These are phyloP conservation scores for Dasypolia templi DNA, from an alignment of 2,888 invertebrate genomes.

Conservation along the genomic window DNA sequence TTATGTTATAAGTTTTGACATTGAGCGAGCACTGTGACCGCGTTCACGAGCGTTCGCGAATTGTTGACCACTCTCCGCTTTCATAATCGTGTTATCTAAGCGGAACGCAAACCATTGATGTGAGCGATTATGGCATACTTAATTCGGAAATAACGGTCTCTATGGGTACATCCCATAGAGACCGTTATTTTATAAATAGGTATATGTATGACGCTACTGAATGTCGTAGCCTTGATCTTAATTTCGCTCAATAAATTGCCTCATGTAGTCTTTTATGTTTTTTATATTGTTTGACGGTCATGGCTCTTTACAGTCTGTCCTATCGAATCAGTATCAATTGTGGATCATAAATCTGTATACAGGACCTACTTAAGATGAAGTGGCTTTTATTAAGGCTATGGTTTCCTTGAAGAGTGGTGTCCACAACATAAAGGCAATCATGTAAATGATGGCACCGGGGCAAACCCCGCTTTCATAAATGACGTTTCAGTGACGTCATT, in stretches of 20 bases:
- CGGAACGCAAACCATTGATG: no score
- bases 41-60: no score
- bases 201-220: background rate
- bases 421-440: background rate
- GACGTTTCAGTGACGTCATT: background rate
- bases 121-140: no score
- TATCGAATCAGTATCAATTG: constrained; percentile 28
- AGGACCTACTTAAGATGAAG: constrained; percentile 2
- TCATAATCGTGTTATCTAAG: no score
- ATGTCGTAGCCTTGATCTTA: constrained; percentile 21
- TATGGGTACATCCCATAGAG: no score
- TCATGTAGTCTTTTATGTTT: constrained; percentile 3
- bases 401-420: background rate
- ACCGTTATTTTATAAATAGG: background rate
- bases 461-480: no score
- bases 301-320: constrained; percentile 1
- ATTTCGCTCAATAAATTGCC: background rate
- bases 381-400: background rate
- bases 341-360: constrained; percentile 22
- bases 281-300: constrained; percentile 16
- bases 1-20: no score
- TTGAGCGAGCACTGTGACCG: no score
- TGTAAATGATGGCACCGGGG: background rate
- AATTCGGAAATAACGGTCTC: no score
- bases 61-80: no score